Evolutionary conservation across 2,113 vertebrate genomes (phyloP).

Genomic region (Cromileptes altivelis): DNA sequence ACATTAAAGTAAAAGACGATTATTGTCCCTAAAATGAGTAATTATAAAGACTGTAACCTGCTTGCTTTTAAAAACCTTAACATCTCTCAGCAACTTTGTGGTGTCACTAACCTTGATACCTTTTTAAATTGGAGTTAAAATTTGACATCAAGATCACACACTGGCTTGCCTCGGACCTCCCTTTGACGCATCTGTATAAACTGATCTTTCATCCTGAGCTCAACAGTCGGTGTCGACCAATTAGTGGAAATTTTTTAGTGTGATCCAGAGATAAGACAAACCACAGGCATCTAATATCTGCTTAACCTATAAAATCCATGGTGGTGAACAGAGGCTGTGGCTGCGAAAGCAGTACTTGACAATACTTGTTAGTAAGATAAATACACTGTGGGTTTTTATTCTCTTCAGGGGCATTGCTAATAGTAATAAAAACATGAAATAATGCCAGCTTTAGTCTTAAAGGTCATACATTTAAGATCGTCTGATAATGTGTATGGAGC

Average conservation of each 20-base stretch:
- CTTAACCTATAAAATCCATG: background rate
- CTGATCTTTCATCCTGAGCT: background rate
- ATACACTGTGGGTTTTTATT: constrained; percentile 21
- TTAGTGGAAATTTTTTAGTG: background rate
- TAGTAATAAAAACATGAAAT: constrained; percentile 30
- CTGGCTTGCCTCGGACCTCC: background rate
- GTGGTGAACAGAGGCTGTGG: background rate
- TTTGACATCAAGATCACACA: background rate
- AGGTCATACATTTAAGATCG: constrained; percentile 32
- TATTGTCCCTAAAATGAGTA: background rate
- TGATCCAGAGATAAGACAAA: background rate
- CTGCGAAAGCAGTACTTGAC: background rate
- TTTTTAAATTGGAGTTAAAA: background rate
- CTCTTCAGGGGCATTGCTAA: constrained; percentile 27
- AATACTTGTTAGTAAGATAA: constrained; percentile 40
- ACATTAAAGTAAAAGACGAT: background rate
- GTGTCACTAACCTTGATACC: background rate
- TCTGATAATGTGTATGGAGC: constrained; percentile 3
- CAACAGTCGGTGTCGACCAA: constrained; percentile 3
- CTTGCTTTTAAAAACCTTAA: background rate
- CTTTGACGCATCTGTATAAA: background rate
- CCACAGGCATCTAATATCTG: background rate
- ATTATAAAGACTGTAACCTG: background rate
- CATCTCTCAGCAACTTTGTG: background rate
- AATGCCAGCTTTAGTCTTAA: constrained; percentile 12